phyloP scores from a whole-genome alignment of 2,113 vertebrate genomes.

The Nycticebus coucang region DNA sequence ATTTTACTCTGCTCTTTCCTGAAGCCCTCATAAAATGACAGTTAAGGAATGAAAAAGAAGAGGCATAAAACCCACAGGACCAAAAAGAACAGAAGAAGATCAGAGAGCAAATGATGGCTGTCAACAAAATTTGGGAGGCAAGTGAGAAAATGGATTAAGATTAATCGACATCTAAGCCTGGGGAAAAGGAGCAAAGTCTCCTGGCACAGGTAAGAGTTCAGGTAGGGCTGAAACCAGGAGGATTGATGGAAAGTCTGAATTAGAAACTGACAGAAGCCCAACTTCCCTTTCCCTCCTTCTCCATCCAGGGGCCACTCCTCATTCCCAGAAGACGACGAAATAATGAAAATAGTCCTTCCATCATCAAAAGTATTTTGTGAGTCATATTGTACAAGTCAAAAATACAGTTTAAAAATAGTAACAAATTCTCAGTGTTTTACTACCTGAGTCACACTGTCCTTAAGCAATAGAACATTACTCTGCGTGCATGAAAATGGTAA shows the following conservation, averaged over 20 bases:
- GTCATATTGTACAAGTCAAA: background rate
- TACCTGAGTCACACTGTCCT: too few relatives aligned
- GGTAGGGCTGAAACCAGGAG: background rate
- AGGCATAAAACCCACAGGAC: background rate
- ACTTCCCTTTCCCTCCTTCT: background rate
- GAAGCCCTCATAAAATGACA: constrained; percentile 32
- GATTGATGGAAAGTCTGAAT: background rate
- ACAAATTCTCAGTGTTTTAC: background rate
- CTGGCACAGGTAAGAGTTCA: background rate
- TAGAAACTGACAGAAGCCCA: background rate
- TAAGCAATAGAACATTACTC: background rate
- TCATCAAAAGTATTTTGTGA: background rate
- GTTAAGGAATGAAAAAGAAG: constrained; percentile 9
- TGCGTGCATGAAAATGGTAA: background rate
- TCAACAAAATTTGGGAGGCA: background rate
- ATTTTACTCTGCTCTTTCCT: background rate
- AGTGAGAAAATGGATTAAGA: background rate
- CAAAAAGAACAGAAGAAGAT: background rate
- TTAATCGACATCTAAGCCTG: background rate
- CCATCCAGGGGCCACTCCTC: background rate
- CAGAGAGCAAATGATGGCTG: background rate
- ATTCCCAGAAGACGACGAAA: background rate
- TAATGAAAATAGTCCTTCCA: background rate
- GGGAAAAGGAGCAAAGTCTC: background rate
- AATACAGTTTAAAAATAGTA: background rate